Evolutionary conservation across 1,140 invertebrate species (phyloP), one percentile per base, ranked within the genome.

Genomic region (Leguminivora glycinivorella): DNA sequence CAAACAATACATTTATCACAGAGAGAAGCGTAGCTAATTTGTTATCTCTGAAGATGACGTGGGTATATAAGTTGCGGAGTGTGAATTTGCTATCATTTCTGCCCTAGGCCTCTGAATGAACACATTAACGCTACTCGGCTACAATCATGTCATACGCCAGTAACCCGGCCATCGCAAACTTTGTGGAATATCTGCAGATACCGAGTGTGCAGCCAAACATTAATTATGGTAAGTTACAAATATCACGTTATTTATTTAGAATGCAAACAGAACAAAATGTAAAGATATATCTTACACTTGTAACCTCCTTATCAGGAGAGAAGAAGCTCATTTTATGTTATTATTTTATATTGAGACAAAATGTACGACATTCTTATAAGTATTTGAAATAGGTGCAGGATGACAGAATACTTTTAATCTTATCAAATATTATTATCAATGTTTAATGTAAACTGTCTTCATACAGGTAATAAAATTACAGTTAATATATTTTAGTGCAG

Each of bases 171-270:
- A 75, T 90, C 26, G 73, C 76, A 22, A 89, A 87, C 70, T 98
- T 98, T 85, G 92, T 95, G 22, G 94, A 97, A 83, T 98, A 98
- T 91, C 88, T 98, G 19, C 92, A 93, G 79, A 96, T 97, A 75
- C 95, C 96, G 1, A 95, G 95, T 43, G 95, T 97, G 0, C 97
- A 98, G 70, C 97, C 97, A 0, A 90, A 96, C 84, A 92, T 97
- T 43, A 94, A 97, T 88, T 98, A 98, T 90, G 94, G 96, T 96
- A 90, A 94, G 93, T 80, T 26, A 17, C 7, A 5, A 43, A 58
- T 17, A 5, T 17, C 22, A 60, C 22, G 31, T 3, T 43, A 68
- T 43, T 43, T 38, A 38, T 38, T 38, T 38, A 12, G 2, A 38
- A 38, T 12, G 34, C 34, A 38, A 14, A 38, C 12, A 3, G 34